Conservation (phyloP, 2,888 invertebrate genomes). For the Sinopyrophorus schimmeli region DNA sequence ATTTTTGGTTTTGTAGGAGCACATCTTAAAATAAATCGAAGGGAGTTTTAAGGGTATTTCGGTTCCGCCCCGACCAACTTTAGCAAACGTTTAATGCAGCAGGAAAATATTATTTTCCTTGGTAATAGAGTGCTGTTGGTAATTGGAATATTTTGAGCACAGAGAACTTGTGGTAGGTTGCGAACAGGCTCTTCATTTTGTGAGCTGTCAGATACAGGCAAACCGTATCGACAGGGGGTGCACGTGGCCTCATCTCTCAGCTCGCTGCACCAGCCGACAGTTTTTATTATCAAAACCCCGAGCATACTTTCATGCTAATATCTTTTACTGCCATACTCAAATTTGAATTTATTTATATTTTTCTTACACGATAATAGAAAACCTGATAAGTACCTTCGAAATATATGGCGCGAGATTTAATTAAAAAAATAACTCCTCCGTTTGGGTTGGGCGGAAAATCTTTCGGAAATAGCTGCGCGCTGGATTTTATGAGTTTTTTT, state of each 20-base stretch:
- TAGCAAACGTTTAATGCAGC: conserved; percentile 21
- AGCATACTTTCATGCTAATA: conserved; percentile 24
- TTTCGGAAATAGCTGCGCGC: too few species aligned
- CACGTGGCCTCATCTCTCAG: conserved; percentile 36
- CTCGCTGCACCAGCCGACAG: conserved; percentile 29
- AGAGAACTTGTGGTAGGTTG: conserved; percentile 41
- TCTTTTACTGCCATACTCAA: conserved; percentile 1
- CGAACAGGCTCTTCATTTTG: conserved; percentile 42
- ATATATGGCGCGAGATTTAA: too few species aligned
- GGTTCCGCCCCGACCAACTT: conserved; percentile 13
- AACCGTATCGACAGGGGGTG: conserved; percentile 35
- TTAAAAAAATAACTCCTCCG: too few species aligned
- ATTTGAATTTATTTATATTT: too few species aligned
- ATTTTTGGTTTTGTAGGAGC: too few species aligned
- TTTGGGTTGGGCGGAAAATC: too few species aligned
- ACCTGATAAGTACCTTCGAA: too few species aligned
- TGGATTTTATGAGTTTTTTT: too few species aligned
- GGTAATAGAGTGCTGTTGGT: conserved; percentile 28
- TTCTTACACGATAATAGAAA: too few species aligned
- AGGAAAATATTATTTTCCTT: conserved; percentile 27
- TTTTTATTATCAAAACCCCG: conserved; percentile 32
- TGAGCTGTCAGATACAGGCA: conserved; percentile 42
- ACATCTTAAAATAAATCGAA: too few species aligned
- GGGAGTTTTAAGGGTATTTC: too few species aligned
- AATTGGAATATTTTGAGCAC: conserved; percentile 39